A percentile compares a stretch with the other conserved stretches of the same genome.
phyloP scores from a whole-genome alignment of 1,140 invertebrate species.

The Spodoptera litura region DNA sequence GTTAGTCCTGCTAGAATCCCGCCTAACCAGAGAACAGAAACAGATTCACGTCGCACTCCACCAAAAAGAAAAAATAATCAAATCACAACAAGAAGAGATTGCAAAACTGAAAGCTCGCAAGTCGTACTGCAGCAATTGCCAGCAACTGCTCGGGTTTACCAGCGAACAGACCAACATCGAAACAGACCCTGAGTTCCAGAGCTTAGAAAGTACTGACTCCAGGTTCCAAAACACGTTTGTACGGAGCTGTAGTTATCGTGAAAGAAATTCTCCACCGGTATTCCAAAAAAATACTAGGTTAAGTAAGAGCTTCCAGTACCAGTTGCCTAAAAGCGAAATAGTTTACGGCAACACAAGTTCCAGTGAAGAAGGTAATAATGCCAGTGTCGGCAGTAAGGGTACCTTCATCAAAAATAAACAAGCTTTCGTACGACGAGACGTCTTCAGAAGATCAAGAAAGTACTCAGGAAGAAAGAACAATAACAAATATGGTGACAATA shows the following conservation, averaged over 20 bases:
- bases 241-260: conserved; percentile 87
- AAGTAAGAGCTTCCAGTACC: conserved; percentile 86
- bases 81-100: conserved; percentile 90
- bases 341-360: conserved; percentile 83
- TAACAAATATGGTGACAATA: conserved; percentile 83
- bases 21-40: conserved; percentile 91
- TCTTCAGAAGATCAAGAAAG: conserved; percentile 85
- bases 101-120: conserved; percentile 86
- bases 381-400: conserved; percentile 79
- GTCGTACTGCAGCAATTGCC: conserved; percentile 87
- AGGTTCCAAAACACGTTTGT: conserved; percentile 85
- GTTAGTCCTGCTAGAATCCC: conserved; percentile 89
- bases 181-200: conserved; percentile 86
- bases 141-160: conserved; percentile 85
- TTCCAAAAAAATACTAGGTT: conserved; percentile 86
- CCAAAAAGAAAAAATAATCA: conserved; percentile 90
- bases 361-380: conserved; percentile 83
- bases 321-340: conserved; percentile 84
- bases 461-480: conserved; percentile 86
- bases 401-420: conserved; percentile 89
- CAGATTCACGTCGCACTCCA: conserved; percentile 89
- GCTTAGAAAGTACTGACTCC: conserved; percentile 86
- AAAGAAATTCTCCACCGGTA: conserved; percentile 84
- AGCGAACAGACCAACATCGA: conserved; percentile 86
- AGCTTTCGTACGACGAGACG: conserved; percentile 83